Base-by-base conservation (phyloP, 1,140 invertebrate species). In the Acyrthosiphon pisum region DNA sequence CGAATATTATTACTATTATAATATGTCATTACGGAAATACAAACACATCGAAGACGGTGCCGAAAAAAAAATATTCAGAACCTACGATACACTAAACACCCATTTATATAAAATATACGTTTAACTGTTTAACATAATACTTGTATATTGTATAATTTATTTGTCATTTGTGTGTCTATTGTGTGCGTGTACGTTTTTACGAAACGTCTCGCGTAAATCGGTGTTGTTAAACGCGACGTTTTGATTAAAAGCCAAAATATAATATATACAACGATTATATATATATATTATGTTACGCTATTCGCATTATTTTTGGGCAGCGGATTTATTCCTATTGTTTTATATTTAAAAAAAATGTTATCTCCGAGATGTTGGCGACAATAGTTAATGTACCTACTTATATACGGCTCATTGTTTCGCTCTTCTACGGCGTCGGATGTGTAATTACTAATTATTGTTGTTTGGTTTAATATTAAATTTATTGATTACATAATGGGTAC, bases 201-300 rank as follows among this genome's bases (percentile, higher is more conserved):
- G 14, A 76, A 76, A 76, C n/a, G 30, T 76, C 6, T 18, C 30
- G 11, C 4, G 60, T n/a, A 76, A 76, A 76, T 76, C 60, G 60
- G 30, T 76, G 60, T 76, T 30, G 60, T 76, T 76, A 76, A 76
- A 76, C 11, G 60, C 30, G 60, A 76, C 60, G 14, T 76, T 76
- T 76, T 76, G 60, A 76, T 68, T 68, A 76, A 76, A 76, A 76
- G 60, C 60, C 30, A 76, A 76, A 76, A 76, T 76, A n/a, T n/a
- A 76, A 68, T 68, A 30, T 30, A 60, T 30, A 60, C 14, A 14
- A 50, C 14, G 14, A 50, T 50, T 50, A 20, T 50, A 56, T 30
- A 68, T 68, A 60, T 68, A n/a, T 76, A 76, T 41, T 41, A 41
- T 41, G 4, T 3, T 41, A 41, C 14, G n/a, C 60, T 76, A 0